Percentiles rank a stretch among this genome's conserved stretches.
Evolutionary conservation across 2,113 vertebrate species (phyloP).

Genomic region (Aramus guarauna): DNA sequence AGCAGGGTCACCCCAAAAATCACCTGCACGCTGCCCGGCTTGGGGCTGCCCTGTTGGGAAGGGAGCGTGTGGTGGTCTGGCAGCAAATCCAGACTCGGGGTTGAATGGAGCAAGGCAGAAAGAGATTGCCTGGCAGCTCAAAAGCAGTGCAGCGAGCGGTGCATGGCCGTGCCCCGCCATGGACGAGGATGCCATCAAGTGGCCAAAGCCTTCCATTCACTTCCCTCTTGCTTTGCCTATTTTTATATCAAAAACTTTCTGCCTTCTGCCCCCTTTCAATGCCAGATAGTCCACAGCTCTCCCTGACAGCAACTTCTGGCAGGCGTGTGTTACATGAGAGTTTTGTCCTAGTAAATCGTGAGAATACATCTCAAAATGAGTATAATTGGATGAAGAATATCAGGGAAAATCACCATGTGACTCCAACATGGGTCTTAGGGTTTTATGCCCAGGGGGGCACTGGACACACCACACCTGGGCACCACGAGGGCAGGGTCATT

Average conservation of each 20-base stretch:
- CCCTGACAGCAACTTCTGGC: neutral
- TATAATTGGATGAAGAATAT: neutral
- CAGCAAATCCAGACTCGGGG: neutral
- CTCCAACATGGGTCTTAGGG: accelerated
- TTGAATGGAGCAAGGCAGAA: neutral
- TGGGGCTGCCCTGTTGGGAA: neutral
- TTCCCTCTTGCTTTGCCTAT: neutral
- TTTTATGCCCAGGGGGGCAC: neutral
- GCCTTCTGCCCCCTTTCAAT: neutral
- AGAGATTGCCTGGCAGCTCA: neutral
- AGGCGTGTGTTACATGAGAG: accelerated
- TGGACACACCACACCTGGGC: neutral
- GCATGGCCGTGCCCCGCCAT: accelerated
- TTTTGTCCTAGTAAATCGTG: neutral
- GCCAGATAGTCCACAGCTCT: neutral
- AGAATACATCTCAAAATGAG: neutral
- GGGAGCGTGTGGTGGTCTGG: neutral
- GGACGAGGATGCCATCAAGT: conserved; percentile 41
- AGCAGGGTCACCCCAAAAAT: neutral
- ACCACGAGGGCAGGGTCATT: neutral
- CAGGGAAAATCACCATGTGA: neutral
- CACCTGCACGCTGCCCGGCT: neutral
- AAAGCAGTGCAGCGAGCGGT: accelerated
- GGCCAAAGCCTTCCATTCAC: neutral
- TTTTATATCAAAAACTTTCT: neutral